Evolutionary conservation across 2,888 invertebrate species (phyloP), one percentile per base, ranked within the genome.

Genomic region (Phengaris arion): DNA sequence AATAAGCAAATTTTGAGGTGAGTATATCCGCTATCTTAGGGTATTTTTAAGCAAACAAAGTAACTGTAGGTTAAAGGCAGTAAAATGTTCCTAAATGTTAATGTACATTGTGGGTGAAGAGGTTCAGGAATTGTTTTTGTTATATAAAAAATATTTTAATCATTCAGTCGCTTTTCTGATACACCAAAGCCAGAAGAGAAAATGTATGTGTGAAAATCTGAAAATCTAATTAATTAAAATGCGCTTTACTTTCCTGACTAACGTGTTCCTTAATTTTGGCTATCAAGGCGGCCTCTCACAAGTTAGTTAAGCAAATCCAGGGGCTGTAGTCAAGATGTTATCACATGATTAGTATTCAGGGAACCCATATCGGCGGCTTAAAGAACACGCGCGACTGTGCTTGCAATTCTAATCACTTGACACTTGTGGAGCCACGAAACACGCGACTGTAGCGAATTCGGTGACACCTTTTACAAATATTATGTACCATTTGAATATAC

Each of bases 341-440:
- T 91, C 92, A 78, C 57, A 75, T 80, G 82, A 82, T 93, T 90
- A 81, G 89, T 90, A 93, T 93, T 87, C 93, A 83, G 75, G 79
- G 77, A 80, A 81, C 80, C 77, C 77, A 81, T 81, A 87, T 86
- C 88, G 89, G 89, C 87, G 82, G 82, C 84, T 88, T 87, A 88
- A 88, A 89, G 88, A 86, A 86, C 86, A 86, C 82, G 83, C 84
- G 80, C 78, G 85, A 78, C 81, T 89, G 91, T 91, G 92, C 89
- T 86, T 83, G 83, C 89, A 91, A 91, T 92, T 86, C 85, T 89
- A 90, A 91, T 88, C 83, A 88, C 86, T 88, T 88, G 83, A 82
- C 84, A 86, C 85, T 83, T 85, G 84, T 82, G 82, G 80, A 82
- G 83, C 83, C 84, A 85, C 85, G 35, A 64, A 64, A 64, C 22